Conservation (phyloP, 2,888 invertebrate genomes). For the Opisthograptis luteolata region DNA sequence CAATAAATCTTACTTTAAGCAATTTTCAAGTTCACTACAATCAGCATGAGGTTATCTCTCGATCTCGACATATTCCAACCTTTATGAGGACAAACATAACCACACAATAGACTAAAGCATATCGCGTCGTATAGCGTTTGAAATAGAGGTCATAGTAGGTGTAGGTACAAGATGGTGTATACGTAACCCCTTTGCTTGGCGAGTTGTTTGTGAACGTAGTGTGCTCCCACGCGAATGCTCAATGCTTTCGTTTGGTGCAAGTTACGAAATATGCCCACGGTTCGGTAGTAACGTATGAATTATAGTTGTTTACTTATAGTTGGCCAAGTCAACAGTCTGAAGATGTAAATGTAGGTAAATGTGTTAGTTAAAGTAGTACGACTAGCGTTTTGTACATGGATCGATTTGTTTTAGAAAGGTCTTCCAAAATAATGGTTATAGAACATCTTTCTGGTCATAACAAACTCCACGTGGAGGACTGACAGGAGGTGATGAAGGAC, state of each 20-base stretch:
- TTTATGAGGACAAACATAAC: slow-evolving; percentile 48
- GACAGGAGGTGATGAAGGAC: too few relatives aligned
- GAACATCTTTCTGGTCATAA: too few relatives aligned
- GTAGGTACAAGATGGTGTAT: slow-evolving; percentile 43
- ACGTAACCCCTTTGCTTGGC: slow-evolving; percentile 59
- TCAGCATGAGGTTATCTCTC: slow-evolving; percentile 61
- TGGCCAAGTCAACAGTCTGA: not conserved
- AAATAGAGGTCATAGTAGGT: slow-evolving; percentile 40
- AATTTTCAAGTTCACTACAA: slow-evolving; percentile 68
- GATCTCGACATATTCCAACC: slow-evolving; percentile 65
- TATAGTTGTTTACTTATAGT: slow-evolving; percentile 18
- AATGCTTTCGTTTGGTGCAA: slow-evolving; percentile 64
- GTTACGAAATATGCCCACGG: slow-evolving; percentile 32
- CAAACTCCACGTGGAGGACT: too few relatives aligned
- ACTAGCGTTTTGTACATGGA: not conserved
- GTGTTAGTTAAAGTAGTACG: too few relatives aligned
- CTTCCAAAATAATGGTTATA: too few relatives aligned
- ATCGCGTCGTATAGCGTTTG: slow-evolving; percentile 35
- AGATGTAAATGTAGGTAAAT: slow-evolving; percentile 1
- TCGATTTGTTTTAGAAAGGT: too few relatives aligned
- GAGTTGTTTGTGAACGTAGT: slow-evolving; percentile 68
- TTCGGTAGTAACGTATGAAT: slow-evolving; percentile 13
- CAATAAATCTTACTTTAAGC: slow-evolving; percentile 59
- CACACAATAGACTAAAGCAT: slow-evolving; percentile 13
- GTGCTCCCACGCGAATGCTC: slow-evolving; percentile 68